Percentiles rank a stretch among this genome's conserved stretches.
These are phyloP conservation scores for Sebastes vulpes DNA, from an alignment of 2,797 vertebrate genomes.

Conservation along the genomic window DNA sequence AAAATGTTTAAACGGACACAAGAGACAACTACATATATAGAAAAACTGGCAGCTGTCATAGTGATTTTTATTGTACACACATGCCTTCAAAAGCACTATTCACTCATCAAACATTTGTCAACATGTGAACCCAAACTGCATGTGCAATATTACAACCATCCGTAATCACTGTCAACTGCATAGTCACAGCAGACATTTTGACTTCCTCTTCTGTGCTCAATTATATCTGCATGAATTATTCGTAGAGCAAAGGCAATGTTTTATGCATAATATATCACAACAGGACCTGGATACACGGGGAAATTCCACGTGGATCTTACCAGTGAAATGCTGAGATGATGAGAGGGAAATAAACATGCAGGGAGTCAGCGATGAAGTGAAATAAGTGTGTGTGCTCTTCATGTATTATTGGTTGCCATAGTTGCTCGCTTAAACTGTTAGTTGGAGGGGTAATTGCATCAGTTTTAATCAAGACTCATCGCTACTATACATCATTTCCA, in stretches of 20 bases:
- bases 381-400: background rate
- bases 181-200: conserved; percentile 52
- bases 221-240: conserved; percentile 66
- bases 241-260: conserved; percentile 52
- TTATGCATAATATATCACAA: conserved; percentile 62
- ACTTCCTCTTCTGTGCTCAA: conserved; percentile 53
- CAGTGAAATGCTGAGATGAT: conserved; percentile 20
- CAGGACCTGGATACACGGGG: conserved; percentile 28
- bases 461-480: conserved; percentile 44
- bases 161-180: conserved; percentile 38
- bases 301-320: conserved; percentile 17
- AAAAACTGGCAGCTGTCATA: background rate
- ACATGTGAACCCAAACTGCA: conserved; percentile 13
- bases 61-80: background rate
- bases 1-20: background rate
- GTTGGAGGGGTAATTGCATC: conserved; percentile 2
- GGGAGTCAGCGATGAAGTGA: background rate
- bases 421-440: conserved; percentile 3
- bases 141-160: conserved; percentile 17
- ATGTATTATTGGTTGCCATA: background rate
- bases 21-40: background rate
- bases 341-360: conserved; percentile 36
- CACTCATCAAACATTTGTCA: conserved; percentile 22
- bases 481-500: conserved; percentile 27
- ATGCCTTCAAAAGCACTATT: conserved; percentile 10